Evolutionary conservation across 2,797 vertebrate species (phyloP).

Genomic region (Knipowitschia caucasica): DNA sequence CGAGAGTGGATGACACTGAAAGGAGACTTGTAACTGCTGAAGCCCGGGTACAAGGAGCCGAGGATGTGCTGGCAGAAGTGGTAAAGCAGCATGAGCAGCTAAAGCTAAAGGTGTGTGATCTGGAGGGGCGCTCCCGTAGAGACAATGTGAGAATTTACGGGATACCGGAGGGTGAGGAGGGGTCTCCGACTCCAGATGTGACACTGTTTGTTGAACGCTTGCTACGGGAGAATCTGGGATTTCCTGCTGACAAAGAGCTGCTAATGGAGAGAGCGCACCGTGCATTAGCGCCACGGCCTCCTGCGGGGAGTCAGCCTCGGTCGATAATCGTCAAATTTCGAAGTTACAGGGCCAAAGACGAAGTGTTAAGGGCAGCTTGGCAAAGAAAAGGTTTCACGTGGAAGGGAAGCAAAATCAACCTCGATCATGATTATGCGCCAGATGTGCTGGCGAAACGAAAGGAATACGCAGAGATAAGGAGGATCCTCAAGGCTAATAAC

Average conservation of each 20-base stretch:
- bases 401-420: background rate
- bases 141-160: no score
- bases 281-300: background rate
- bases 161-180: background rate
- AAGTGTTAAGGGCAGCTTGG: slow-evolving; percentile 3
- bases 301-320: background rate
- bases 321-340: background rate
- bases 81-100: background rate
- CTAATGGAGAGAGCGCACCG: background rate
- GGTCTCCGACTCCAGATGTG: background rate
- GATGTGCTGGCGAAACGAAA: background rate
- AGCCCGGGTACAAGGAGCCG: background rate
- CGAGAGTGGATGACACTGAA: background rate
- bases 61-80: background rate
- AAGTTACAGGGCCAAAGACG: slow-evolving; percentile 22
- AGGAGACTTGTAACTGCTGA: background rate
- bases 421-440: background rate
- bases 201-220: background rate
- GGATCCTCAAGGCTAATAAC: background rate
- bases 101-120: background rate
- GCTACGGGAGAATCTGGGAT: background rate
- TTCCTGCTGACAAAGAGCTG: background rate
- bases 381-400: background rate
- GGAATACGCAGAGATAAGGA: background rate
- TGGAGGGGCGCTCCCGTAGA: background rate